Evolutionary conservation across 2,113 vertebrate species (phyloP), one percentile per base, ranked within the genome.

Genomic region (Hydrochoerus hydrochaeris): DNA sequence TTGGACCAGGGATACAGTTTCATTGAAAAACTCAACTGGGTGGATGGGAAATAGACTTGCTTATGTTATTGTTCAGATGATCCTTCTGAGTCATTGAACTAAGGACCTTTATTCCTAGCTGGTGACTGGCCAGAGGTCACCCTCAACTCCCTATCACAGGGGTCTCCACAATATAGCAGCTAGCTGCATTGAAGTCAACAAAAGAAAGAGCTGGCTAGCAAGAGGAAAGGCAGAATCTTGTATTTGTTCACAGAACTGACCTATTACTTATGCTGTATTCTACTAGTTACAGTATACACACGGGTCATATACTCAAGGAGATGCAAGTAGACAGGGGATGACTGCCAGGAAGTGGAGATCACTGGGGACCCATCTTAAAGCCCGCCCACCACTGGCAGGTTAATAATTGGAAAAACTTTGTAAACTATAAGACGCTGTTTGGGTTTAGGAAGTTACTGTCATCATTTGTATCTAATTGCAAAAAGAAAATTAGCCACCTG

Each of bases 321-420:
- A 54, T 22, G 10, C 32, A 30, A 22, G 38, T 10, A 12, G 13
- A 32, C 11, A 32, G 26, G 41, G 12, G n/a, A 1, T 82, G 62
- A 54, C 35, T 20, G 7, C 71, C 49, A 44, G 71, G 57, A 57
- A 71, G 10, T 19, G 26, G 85, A 22, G 30, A 19, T 65, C 80
- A 38, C 8, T 7, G 19, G 63, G 82, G 46, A 69, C 20, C 60
- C 16, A 10, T 17, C 85, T 90, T 32, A 52, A 52, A 78, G 71
- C 30, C 63, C 14, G 4, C 41, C 14, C 0, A 0, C 81, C 22
- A 5, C 11, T 12, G 60, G 44, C 38, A 6, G 67, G 35, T 11
- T 7, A 73, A 9, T n/a, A 49, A 57, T 49, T 19, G 32, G 32
- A 88, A 85, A n/a, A 20, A 52, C 12, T 7, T 46, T 17, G 78